These are phyloP conservation scores for Polietes domitor DNA, from an alignment of 2,888 invertebrate species.

Conservation along the genomic window DNA sequence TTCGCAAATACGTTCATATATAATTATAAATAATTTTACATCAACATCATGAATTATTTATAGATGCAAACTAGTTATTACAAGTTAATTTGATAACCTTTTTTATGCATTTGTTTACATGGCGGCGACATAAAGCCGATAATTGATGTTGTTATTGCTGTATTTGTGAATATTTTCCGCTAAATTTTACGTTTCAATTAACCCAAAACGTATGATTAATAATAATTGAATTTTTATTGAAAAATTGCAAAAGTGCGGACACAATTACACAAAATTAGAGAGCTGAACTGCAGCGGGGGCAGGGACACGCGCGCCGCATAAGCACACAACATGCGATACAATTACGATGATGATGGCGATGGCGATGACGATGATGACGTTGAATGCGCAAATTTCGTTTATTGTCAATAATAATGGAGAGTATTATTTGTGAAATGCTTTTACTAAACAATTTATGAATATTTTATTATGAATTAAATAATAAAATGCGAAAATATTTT, in stretches of 20 bases:
- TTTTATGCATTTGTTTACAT: background rate
- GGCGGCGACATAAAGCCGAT: background rate
- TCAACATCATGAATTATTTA: background rate
- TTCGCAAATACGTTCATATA: too few relatives aligned
- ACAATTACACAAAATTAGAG: too few relatives aligned
- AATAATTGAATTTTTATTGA: conserved; percentile 67
- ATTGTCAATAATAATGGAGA: conserved; percentile 8
- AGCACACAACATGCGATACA: background rate
- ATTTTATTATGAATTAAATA: conserved; percentile 28
- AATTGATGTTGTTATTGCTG: conserved; percentile 8
- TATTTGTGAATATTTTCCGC: conserved; percentile 35
- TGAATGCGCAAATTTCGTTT: background rate
- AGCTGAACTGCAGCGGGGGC: background rate
- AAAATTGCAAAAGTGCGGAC: conserved; percentile 40
- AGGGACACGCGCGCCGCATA: background rate
- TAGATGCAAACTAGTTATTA: background rate
- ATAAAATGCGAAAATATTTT: conserved; percentile 3
- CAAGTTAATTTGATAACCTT: background rate
- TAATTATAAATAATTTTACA: background rate
- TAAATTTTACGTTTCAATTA: conserved; percentile 59
- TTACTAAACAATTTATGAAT: conserved; percentile 25
- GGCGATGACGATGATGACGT: too few relatives aligned
- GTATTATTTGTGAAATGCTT: background rate
- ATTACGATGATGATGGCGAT: too few relatives aligned
- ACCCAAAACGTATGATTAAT: conserved; percentile 53